Conservation (phyloP, 2,113 vertebrate genomes). For the Scopus umbretta region DNA sequence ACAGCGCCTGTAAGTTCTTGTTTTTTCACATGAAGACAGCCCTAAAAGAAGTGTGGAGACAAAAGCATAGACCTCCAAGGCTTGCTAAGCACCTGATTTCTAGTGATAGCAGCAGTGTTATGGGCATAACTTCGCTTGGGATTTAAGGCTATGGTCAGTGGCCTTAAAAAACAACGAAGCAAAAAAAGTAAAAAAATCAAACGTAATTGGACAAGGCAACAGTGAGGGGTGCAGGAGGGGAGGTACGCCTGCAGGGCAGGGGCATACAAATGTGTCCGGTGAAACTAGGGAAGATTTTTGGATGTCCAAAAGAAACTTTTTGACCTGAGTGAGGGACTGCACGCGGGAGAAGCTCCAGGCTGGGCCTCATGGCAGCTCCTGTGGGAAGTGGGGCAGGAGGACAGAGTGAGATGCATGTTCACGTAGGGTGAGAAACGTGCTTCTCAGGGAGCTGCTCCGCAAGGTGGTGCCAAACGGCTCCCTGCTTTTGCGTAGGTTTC, state of each 20-base stretch:
- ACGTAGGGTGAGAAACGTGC: accelerated
- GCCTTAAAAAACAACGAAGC: neutral
- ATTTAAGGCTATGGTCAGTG: neutral
- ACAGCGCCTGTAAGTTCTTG: neutral
- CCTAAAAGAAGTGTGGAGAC: neutral
- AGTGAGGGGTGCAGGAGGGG: neutral
- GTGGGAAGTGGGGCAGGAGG: neutral
- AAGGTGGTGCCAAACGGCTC: accelerated
- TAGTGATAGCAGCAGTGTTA: neutral
- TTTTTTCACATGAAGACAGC: neutral
- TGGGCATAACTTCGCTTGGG: accelerated
- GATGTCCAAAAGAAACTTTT: neutral
- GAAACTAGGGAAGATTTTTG: neutral
- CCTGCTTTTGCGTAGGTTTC: neutral
- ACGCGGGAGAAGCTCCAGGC: neutral
- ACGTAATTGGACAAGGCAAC: too few relatives aligned
- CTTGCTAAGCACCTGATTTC: neutral
- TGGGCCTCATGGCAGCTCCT: accelerated
- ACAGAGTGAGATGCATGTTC: neutral
- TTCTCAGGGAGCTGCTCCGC: neutral
- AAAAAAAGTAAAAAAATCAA: neutral
- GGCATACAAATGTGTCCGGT: accelerated
- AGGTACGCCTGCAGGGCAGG: accelerated
- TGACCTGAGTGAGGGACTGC: accelerated
- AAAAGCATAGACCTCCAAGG: neutral